phyloP scores from a whole-genome alignment of 2,888 invertebrate species.

The Strigamia transsilvanica region DNA sequence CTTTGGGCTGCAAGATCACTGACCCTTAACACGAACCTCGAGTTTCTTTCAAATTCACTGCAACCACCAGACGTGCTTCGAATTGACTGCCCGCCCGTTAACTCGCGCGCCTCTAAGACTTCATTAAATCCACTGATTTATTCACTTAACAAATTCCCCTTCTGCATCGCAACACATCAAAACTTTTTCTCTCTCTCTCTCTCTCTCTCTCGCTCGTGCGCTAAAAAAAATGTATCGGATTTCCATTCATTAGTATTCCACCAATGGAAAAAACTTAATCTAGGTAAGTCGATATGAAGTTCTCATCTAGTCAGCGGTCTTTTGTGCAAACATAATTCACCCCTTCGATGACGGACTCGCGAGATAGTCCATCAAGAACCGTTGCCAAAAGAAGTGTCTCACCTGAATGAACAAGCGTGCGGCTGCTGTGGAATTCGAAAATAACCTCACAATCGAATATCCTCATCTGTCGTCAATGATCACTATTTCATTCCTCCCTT shows the following conservation, averaged over 20 bases:
- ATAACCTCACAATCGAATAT: conserved; percentile 21
- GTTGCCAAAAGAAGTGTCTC: conserved; percentile 21
- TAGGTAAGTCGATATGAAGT: background rate
- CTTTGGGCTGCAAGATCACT: conserved; percentile 4
- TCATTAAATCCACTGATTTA: conserved; percentile 18
- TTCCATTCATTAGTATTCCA: conserved; percentile 20
- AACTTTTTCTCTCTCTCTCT: no score
- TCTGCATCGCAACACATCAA: background rate
- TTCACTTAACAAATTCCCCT: conserved; percentile 21
- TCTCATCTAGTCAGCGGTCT: conserved; percentile 18
- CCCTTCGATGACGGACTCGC: conserved; percentile 20
- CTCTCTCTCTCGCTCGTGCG: background rate
- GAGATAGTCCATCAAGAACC: conserved; percentile 13
- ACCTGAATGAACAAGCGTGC: conserved; percentile 21
- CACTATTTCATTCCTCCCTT: conserved; percentile 1
- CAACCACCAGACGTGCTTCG: background rate
- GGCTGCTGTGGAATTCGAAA: background rate
- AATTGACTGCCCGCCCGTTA: conserved; percentile 3
- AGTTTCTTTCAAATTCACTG: background rate
- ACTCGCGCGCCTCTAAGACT: background rate
- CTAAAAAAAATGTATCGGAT: background rate
- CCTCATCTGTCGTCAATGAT: conserved; percentile 16
- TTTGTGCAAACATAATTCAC: conserved; percentile 30
- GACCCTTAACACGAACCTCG: conserved; percentile 17
- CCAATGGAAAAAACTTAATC: conserved; percentile 10